phyloP scores from a whole-genome alignment of 37 sponge, comb jelly and placozoan species.

The Ianthella basta region DNA sequence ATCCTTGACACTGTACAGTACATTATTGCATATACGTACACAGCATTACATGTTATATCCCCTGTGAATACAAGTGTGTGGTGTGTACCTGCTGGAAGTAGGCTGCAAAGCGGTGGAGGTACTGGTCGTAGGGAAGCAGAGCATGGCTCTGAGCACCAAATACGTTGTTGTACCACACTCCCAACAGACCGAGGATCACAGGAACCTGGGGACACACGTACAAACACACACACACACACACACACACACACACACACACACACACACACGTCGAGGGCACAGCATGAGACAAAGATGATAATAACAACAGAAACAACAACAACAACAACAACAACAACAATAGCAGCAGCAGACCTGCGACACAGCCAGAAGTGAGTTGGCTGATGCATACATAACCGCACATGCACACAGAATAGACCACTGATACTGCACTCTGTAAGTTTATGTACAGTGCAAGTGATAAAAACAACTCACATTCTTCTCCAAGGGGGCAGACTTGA shows the following conservation, averaged over 20 bases:
- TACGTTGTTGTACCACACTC: constrained; percentile 99
- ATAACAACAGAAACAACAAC: no score
- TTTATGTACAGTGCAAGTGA: no score
- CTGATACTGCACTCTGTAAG: no score
- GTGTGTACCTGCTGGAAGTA: constrained; percentile 95
- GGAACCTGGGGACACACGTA: constrained; percentile 70
- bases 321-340: no score
- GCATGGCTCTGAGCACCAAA: constrained; percentile 96
- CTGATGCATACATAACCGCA: neutral
- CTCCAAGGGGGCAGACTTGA: constrained; percentile 88
- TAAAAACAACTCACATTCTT: constrained; percentile 84
- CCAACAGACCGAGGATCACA: constrained; percentile 90
- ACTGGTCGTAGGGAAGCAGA: constrained; percentile 98
- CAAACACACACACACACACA: neutral
- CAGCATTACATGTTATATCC: no score
- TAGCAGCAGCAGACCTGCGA: no score
- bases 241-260: neutral
- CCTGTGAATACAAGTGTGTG: no score
- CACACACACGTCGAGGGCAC: neutral
- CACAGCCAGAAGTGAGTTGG: no score
- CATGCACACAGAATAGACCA: no score
- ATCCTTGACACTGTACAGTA: no score
- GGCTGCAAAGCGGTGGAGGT: constrained; percentile 97
- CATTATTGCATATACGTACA: no score
- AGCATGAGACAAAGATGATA: neutral